Percentiles rank a stretch among this genome's conserved stretches.
Evolutionary conservation across 2,113 vertebrate species (phyloP).

Genomic region (Perca fluviatilis): DNA sequence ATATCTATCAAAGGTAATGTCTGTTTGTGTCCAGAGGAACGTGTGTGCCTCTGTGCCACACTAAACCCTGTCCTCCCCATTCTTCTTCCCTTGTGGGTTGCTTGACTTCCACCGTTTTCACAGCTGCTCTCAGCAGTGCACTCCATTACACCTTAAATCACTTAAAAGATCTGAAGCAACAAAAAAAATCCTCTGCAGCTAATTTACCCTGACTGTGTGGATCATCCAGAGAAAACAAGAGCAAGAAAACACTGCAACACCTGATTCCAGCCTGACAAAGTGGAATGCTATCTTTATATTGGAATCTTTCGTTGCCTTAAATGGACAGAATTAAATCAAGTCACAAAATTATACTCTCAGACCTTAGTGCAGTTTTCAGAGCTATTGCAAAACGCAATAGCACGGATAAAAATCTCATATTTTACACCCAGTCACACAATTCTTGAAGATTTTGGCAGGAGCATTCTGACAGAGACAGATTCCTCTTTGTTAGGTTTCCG

Average conservation of each 20-base stretch:
- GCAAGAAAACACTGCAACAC: slow-evolving; percentile 62
- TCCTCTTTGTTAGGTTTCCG: slow-evolving; percentile 59
- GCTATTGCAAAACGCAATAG: slow-evolving; percentile 20
- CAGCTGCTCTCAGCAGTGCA: slow-evolving; percentile 81
- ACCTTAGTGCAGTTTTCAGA: slow-evolving; percentile 28
- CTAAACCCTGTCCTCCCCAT: slow-evolving; percentile 63
- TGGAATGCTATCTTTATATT: slow-evolving; percentile 33
- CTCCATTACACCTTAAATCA: slow-evolving; percentile 86
- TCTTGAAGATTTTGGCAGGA: slow-evolving; percentile 40
- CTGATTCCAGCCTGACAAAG: slow-evolving; percentile 55
- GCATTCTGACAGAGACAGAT: slow-evolving; percentile 47
- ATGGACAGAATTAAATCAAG: slow-evolving; percentile 50
- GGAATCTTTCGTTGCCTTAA: slow-evolving; percentile 35
- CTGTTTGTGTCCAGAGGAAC: slow-evolving; percentile 61
- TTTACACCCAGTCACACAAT: slow-evolving; percentile 35
- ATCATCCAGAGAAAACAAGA: slow-evolving; percentile 66
- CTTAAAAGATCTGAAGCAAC: slow-evolving; percentile 82
- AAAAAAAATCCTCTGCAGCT: slow-evolving; percentile 77
- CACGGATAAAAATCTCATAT: slow-evolving; percentile 51
- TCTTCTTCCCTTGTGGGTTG: slow-evolving; percentile 76
- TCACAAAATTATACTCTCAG: slow-evolving; percentile 21
- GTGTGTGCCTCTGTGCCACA: slow-evolving; percentile 42
- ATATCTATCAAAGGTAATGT: slow-evolving; percentile 57
- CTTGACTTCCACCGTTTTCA: slow-evolving; percentile 81
- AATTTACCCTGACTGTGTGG: slow-evolving; percentile 75